Evolutionary conservation across 2,113 vertebrate genomes (phyloP).

Genomic region (Cyphomyrus discorhynchus): DNA sequence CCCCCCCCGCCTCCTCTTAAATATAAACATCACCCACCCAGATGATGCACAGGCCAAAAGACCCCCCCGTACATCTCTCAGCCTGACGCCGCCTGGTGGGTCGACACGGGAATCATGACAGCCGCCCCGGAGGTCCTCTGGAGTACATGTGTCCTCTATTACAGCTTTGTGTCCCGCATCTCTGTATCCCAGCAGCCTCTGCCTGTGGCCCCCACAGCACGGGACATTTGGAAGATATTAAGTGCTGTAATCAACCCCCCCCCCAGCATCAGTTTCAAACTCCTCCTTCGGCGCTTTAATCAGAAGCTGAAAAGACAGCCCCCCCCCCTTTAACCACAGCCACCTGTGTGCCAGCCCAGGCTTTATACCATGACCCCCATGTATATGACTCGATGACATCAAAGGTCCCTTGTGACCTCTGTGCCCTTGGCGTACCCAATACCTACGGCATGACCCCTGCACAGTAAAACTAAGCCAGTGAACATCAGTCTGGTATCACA

Average conservation of each 20-base stretch:
- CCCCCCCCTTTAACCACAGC: not conserved
- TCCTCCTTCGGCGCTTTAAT: not conserved
- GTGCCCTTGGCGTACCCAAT: not conserved
- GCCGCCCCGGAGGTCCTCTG: not conserved
- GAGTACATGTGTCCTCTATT: conserved; percentile 24
- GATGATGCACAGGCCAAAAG: not conserved
- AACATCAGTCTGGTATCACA: not conserved
- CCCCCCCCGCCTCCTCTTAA: not conserved
- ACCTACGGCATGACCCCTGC: not conserved
- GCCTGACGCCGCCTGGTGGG: not conserved
- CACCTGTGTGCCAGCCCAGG: not conserved
- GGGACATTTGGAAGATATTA: conserved; percentile 32
- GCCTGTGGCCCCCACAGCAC: not conserved
- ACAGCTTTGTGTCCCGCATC: not conserved
- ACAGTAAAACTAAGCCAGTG: not conserved
- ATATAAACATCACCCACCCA: not conserved
- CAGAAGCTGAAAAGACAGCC: not conserved
- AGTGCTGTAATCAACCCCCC: not conserved
- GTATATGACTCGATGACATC: not conserved
- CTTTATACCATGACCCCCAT: not conserved
- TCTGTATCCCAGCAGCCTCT: conserved; percentile 9
- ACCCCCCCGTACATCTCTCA: not conserved
- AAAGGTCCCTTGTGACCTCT: not conserved
- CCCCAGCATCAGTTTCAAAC: not conserved
- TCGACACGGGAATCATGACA: not conserved